Evolutionary conservation across 2,113 vertebrate genomes (phyloP).

Genomic region (Hippocampus guttulatus): DNA sequence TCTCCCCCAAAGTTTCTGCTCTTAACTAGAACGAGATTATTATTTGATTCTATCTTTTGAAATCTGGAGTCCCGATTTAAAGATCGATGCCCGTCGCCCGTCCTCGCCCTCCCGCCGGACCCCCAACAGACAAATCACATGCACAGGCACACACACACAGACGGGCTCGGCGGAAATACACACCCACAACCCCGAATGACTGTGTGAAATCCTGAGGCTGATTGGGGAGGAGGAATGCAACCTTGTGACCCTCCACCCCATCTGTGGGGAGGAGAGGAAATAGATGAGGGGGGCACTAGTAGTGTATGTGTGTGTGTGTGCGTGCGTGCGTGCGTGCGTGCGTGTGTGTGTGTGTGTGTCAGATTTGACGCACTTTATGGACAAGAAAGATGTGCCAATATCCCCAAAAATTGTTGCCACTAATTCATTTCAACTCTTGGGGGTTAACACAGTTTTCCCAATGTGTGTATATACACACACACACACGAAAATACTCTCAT

Average conservation of each 20-base stretch:
- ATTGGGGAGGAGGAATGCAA: conserved; percentile 70
- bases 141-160: neutral
- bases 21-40: too few relatives aligned
- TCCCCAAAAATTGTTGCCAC: conserved; percentile 3
- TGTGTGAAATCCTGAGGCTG: conserved; percentile 71
- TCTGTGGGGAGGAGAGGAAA: conserved; percentile 51
- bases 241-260: conserved; percentile 49
- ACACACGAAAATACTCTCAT: neutral
- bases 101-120: neutral
- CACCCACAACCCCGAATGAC: conserved; percentile 38
- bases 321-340: neutral
- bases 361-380: neutral
- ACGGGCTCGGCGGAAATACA: conserved; percentile 6
- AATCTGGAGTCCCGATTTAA: too few relatives aligned
- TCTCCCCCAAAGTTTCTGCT: too few relatives aligned
- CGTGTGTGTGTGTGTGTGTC: conserved; percentile 15
- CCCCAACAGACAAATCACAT: neutral
- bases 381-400: conserved; percentile 7
- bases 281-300: neutral
- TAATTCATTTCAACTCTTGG: conserved; percentile 7
- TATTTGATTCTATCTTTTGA: too few relatives aligned
- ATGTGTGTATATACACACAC: neutral
- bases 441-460: conserved; percentile 5
- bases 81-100: neutral
- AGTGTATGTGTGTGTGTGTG: too few relatives aligned